These are phyloP conservation scores for Crax fasciolata DNA, from an alignment of 2,797 vertebrate genomes.

Conservation along the genomic window DNA sequence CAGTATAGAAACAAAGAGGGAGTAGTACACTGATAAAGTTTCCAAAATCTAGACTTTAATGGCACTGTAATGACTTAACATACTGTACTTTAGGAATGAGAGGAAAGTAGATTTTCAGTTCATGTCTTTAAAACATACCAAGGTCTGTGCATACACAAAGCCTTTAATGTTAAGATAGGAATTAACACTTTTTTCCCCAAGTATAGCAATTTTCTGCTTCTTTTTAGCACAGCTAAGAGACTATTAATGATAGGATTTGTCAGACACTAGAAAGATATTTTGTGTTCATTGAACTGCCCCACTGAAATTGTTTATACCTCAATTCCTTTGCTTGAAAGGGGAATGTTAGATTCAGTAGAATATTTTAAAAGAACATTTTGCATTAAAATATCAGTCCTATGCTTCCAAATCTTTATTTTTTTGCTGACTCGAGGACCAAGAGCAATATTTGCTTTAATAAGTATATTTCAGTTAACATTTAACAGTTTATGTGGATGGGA, in stretches of 20 bases:
- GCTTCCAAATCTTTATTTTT: neutral
- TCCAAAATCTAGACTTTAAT: neutral
- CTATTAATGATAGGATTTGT: neutral
- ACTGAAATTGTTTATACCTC: neutral
- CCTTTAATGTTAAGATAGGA: neutral
- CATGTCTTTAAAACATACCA: neutral
- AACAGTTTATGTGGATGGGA: neutral
- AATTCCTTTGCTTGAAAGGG: neutral
- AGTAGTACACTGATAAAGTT: neutral
- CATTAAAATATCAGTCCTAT: neutral
- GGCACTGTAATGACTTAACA: neutral
- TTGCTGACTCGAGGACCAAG: neutral
- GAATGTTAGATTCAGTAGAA: neutral
- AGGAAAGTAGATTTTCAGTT: neutral
- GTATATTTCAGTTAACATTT: neutral
- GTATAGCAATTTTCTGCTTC: neutral
- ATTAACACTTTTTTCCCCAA: neutral
- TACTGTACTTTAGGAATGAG: neutral
- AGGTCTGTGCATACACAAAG: neutral
- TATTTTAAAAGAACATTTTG: neutral
- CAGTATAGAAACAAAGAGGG: neutral
- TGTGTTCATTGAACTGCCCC: neutral
- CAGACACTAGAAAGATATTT: neutral
- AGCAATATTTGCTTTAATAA: neutral
- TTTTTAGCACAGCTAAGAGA: neutral